Evolutionary conservation across 2,113 vertebrate genomes (phyloP), one percentile per base, ranked within the genome.

Genomic region (Delphinapterus leucas): DNA sequence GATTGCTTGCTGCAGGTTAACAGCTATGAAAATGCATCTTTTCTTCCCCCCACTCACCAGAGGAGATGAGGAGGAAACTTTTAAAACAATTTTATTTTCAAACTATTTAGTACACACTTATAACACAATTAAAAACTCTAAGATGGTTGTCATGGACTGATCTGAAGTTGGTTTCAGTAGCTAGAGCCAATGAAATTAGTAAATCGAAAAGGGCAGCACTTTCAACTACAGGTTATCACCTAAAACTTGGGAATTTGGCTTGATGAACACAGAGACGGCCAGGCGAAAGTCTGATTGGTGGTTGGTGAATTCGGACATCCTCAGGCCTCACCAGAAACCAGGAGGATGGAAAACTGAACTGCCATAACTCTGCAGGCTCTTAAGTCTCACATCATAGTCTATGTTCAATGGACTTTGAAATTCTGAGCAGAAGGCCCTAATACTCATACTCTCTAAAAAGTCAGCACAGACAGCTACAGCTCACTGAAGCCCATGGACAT

Each of bases 101-200:
- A 91, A 87, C 68, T 81, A 92, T 41, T 80, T 95, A 84, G 58
- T 79, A 90, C 82, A 49, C 15, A 92, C 23, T 55, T 89, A 47
- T 13, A 55, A 93, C n/a, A 88, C 36, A 82, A 92, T 73, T 70
- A 90, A 90, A 92, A 95, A 33, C 36, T 61, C 67, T 70, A 90
- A 53, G 33, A 70, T 20, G 17, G 31, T 44, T 93, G 63, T 77
- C 65, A 79, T 41, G 33, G 53, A 79, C 55, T 38, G n/a, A 73
- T 26, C 63, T 28, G 71, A 89, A 96, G 23, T 55, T 61, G 33
- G 14, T 44, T 68, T 95, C 65, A 68, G 61, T 47, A 74, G 53
- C n/a, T 33, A 70, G 71, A 76, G 26, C 21, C 73, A 87, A 47
- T 60, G 73, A 31, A 55, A 95, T 91, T 33, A 89, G 60, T 33